Conservation (phyloP, 2,888 invertebrate species). For the Ommatoiulus sabulosus region DNA sequence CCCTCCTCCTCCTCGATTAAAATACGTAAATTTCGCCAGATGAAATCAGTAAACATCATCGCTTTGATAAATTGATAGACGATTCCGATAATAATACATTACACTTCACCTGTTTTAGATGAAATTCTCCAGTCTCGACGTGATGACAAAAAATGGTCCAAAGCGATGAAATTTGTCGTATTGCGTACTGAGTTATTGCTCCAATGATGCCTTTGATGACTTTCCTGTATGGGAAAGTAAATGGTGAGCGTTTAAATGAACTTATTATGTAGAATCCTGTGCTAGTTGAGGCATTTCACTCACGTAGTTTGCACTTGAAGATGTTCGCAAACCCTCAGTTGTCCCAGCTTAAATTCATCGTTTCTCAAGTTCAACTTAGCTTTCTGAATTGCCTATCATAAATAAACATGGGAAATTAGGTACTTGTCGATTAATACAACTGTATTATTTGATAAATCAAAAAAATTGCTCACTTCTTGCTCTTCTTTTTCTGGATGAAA, state of each 20-base stretch:
- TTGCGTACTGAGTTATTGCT: not conserved
- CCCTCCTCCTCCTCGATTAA: too few relatives aligned
- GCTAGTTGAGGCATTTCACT: not conserved
- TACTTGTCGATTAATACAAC: not conserved
- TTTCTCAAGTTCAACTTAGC: not conserved
- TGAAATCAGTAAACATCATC: too few relatives aligned
- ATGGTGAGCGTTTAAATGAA: not conserved
- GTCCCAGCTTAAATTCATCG: not conserved
- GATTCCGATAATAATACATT: too few relatives aligned
- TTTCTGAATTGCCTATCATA: too few relatives aligned
- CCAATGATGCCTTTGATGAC: slow-evolving; percentile 18
- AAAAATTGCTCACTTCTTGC: not conserved
- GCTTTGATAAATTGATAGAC: too few relatives aligned
- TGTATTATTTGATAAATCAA: not conserved
- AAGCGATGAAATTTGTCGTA: not conserved
- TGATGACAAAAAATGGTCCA: slow-evolving; percentile 45
- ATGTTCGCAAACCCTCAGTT: not conserved
- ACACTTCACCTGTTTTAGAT: slow-evolving; percentile 2
- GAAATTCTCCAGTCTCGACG: not conserved
- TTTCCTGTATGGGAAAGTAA: not conserved
- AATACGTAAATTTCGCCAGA: too few relatives aligned
- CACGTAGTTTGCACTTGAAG: slow-evolving; percentile 49
- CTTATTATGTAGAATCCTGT: not conserved
- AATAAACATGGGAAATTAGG: not conserved
- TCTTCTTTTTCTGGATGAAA: not conserved